Conservation (phyloP, 2,888 invertebrate species). For the Platycheirus albimanus region DNA sequence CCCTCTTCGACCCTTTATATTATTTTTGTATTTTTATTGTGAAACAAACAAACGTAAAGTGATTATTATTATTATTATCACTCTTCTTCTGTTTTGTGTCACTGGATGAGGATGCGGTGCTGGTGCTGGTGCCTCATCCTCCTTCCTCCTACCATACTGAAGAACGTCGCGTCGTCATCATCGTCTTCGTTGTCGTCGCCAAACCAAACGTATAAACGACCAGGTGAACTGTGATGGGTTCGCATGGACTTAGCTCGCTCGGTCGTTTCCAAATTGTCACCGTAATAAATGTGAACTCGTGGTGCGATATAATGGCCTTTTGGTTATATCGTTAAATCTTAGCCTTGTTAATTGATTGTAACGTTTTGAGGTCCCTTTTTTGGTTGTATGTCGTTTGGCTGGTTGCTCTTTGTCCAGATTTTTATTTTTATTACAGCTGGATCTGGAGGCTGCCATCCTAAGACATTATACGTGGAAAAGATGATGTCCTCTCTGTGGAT, state of each 20-base stretch:
- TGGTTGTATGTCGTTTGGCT: conserved; percentile 41
- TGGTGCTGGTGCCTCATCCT: conserved; percentile 25
- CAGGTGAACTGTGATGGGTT: conserved; percentile 68
- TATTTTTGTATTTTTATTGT: conserved; percentile 58
- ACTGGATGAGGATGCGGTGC: too few relatives aligned
- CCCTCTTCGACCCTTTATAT: background rate
- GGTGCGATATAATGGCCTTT: conserved; percentile 75
- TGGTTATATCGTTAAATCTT: conserved; percentile 74
- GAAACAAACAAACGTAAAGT: conserved; percentile 72
- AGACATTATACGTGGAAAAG: background rate
- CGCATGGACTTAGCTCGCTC: conserved; percentile 2
- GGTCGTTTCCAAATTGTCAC: conserved; percentile 69
- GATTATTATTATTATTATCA: conserved; percentile 74
- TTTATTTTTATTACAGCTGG: background rate
- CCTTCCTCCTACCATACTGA: conserved; percentile 15
- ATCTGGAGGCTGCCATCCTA: background rate
- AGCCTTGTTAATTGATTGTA: conserved; percentile 74
- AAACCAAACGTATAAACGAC: conserved; percentile 7
- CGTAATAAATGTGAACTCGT: conserved; percentile 75
- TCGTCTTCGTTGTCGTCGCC: conserved; percentile 19
- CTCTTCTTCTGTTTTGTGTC: conserved; percentile 69
- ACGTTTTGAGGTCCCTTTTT: conserved; percentile 63
- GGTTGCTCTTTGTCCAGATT: conserved; percentile 38
- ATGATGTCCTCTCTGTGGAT: background rate
- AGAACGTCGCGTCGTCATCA: too few relatives aligned